Conservation (phyloP, 2,113 vertebrate genomes). For the Etheostoma spectabile region DNA sequence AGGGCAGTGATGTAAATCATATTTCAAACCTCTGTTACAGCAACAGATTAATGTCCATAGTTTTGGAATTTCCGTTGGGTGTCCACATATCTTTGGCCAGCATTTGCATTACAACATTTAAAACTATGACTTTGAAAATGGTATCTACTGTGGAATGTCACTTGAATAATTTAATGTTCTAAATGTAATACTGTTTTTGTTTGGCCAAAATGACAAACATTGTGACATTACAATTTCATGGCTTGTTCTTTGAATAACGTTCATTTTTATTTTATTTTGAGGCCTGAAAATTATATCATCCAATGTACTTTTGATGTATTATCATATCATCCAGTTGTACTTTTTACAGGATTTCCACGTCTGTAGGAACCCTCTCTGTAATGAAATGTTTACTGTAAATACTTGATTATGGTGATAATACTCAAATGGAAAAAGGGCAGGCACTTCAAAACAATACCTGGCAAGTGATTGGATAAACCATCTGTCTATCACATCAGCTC, state of each 20-base stretch:
- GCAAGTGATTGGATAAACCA: too few relatives aligned
- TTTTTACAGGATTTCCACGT: background rate
- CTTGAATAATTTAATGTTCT: background rate
- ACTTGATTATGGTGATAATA: too few relatives aligned
- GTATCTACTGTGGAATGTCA: background rate
- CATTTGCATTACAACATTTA: background rate
- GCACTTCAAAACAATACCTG: too few relatives aligned
- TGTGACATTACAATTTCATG: background rate
- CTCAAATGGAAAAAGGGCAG: too few relatives aligned
- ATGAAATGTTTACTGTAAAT: slow-evolving; percentile 1
- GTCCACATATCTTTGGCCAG: background rate
- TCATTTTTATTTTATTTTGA: background rate
- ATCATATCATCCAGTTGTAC: background rate
- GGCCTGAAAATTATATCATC: background rate
- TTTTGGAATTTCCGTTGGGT: too few relatives aligned
- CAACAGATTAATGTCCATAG: too few relatives aligned
- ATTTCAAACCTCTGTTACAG: background rate
- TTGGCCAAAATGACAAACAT: background rate
- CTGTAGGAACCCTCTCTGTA: background rate
- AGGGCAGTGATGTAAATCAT: background rate
- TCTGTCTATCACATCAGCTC: too few relatives aligned
- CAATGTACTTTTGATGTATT: too few relatives aligned
- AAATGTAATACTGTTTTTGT: background rate
- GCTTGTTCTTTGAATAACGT: background rate
- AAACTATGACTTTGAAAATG: background rate